A percentile compares a stretch with the other conserved stretches of the same genome.
These are phyloP conservation scores for Corydoras sp. DNA, from an alignment of 2,113 vertebrate genomes.

Conservation along the genomic window DNA sequence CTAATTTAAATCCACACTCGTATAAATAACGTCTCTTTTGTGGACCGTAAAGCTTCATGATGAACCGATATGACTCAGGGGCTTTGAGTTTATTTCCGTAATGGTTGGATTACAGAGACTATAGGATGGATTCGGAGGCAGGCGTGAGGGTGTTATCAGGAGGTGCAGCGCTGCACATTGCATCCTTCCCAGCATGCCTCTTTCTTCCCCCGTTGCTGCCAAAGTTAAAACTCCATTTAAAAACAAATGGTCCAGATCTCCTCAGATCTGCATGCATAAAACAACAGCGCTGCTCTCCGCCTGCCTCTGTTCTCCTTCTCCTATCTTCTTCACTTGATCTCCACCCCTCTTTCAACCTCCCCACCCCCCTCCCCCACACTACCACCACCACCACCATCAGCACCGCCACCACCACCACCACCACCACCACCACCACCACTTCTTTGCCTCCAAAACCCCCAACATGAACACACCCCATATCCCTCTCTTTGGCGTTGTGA, in stretches of 20 bases:
- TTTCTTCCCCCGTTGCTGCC: slow-evolving; percentile 18
- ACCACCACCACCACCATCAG: slow-evolving; percentile 3
- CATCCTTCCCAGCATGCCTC: slow-evolving; percentile 21
- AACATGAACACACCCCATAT: slow-evolving; percentile 32
- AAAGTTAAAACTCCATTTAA: slow-evolving; percentile 44
- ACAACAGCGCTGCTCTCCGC: slow-evolving; percentile 42
- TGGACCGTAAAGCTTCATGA: no score
- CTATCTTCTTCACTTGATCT: slow-evolving; percentile 25
- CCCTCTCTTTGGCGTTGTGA: slow-evolving; percentile 58
- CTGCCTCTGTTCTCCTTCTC: slow-evolving; percentile 14
- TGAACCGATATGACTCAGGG: neutral
- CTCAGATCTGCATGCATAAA: slow-evolving; percentile 47
- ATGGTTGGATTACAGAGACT: slow-evolving; percentile 18
- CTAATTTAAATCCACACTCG: no score
- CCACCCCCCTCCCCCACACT: no score
- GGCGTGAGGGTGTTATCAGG: slow-evolving; percentile 40
- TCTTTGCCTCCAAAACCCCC: slow-evolving; percentile 17
- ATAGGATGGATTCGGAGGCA: slow-evolving; percentile 2
- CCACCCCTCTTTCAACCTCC: slow-evolving; percentile 1
- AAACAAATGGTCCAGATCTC: slow-evolving; percentile 44
- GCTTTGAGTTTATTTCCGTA: slow-evolving; percentile 22
- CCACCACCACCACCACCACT: slow-evolving; percentile 4
- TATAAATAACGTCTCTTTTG: no score
- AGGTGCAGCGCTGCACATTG: slow-evolving; percentile 36
- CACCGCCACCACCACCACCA: slow-evolving; percentile 4